Conservation (phyloP, 2,797 vertebrate species). For the Urosaurus nigricauda region DNA sequence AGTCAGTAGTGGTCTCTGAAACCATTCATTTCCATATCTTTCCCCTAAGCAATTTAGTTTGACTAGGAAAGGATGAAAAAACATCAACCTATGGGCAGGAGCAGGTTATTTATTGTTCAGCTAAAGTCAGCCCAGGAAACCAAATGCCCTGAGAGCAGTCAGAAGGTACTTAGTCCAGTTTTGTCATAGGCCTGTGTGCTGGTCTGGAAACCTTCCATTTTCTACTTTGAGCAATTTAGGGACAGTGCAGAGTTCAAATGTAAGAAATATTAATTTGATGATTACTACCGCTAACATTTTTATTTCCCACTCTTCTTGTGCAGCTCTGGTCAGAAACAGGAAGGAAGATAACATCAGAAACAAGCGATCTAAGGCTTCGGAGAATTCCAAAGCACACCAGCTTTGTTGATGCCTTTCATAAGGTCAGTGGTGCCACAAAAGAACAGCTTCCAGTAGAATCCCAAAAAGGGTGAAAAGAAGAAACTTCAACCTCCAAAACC, state of each 20-base stretch:
- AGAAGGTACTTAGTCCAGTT: neutral
- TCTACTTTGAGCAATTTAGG: neutral
- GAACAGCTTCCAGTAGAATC: neutral
- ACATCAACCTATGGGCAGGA: neutral
- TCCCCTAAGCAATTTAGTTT: neutral
- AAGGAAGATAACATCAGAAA: accelerated
- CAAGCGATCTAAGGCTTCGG: conserved; percentile 16
- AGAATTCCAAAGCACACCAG: conserved; percentile 46
- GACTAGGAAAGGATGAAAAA: neutral
- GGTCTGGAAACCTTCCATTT: neutral
- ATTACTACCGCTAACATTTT: neutral
- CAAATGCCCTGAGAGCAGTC: neutral
- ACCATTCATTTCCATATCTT: neutral
- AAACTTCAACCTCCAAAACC: neutral
- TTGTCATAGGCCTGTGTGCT: neutral
- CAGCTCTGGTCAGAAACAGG: conserved; percentile 41
- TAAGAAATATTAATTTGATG: neutral
- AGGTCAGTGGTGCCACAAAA: conserved; percentile 25
- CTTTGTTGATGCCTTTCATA: conserved; percentile 34
- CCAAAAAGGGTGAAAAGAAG: neutral
- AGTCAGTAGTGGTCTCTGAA: neutral
- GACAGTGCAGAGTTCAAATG: neutral
- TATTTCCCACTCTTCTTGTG: neutral
- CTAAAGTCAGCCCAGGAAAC: neutral
- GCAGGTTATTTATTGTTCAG: neutral